phyloP scores from a whole-genome alignment of 2,797 vertebrate species.

The Aulostomus chinensis region DNA sequence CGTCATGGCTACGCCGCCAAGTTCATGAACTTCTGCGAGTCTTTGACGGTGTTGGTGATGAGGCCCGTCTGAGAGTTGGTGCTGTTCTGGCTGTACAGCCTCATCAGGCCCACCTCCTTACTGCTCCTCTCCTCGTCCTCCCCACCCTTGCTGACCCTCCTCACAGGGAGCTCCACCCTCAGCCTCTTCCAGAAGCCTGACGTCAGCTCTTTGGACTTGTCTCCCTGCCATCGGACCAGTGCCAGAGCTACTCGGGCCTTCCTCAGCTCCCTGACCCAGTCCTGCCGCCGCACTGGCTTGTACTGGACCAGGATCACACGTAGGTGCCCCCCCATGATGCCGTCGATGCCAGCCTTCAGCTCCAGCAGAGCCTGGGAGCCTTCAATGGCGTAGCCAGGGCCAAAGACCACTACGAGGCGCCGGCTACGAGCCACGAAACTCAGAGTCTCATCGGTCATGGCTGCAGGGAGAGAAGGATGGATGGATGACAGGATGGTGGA shows the following conservation, averaged over 20 bases:
- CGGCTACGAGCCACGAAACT: slow-evolving; percentile 92
- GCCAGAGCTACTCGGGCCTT: slow-evolving; percentile 85
- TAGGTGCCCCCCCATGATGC: slow-evolving; percentile 89
- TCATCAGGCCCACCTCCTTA: slow-evolving; percentile 34
- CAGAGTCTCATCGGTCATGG: slow-evolving; percentile 96
- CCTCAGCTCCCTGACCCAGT: slow-evolving; percentile 89
- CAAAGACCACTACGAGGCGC: slow-evolving; percentile 91
- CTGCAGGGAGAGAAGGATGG: slow-evolving; percentile 76
- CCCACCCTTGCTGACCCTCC: slow-evolving; percentile 40
- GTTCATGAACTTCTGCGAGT: slow-evolving; percentile 14
- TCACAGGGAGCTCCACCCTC: slow-evolving; percentile 87
- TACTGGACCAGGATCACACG: slow-evolving; percentile 93
- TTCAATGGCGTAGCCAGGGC: slow-evolving; percentile 87
- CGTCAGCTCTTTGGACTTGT: slow-evolving; percentile 86
- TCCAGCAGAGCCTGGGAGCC: slow-evolving; percentile 96
- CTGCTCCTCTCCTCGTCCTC: neutral
- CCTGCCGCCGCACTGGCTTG: slow-evolving; percentile 81
- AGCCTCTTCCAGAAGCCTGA: slow-evolving; percentile 94
- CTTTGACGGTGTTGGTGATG: slow-evolving; percentile 26
- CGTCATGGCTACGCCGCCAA: too few relatives aligned
- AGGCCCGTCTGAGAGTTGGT: slow-evolving; percentile 40
- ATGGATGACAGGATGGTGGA: neutral
- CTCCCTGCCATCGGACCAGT: slow-evolving; percentile 92
- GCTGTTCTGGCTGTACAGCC: slow-evolving; percentile 58
- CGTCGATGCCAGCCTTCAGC: slow-evolving; percentile 91